Evolutionary conservation across 2,113 vertebrate species (phyloP), one percentile per base, ranked within the genome.

Genomic region (Rhinolophus ferrumequinum): DNA sequence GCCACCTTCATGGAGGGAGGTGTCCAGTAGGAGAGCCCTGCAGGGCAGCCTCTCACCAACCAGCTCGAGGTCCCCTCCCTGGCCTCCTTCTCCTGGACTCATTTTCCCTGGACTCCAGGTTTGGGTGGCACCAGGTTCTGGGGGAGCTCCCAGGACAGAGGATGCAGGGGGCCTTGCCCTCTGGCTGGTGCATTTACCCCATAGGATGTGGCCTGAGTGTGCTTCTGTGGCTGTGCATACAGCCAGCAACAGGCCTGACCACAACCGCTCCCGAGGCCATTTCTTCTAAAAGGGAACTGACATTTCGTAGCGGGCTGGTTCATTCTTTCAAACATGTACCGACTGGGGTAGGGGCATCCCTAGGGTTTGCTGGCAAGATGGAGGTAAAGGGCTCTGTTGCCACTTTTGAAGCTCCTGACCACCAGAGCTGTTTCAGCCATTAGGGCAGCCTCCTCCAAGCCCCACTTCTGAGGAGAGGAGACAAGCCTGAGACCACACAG

Each of bases 201-300:
- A 60, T 14, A 7, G 30, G 90, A 50, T 95, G 90, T 69, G 93
- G 97, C 83, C 97, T 93, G 80, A 7, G 81, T n/a, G 22, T 13
- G 91, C 60, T 18, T 69, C 72, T 19, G 54, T 58, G 1, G 21
- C 35, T 1, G 85, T 26, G 22, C 28, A 41, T 26, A 82, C 3
- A 19, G 28, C 52, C n/a, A 15, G 7, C 52, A 15, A 33, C 77
- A 41, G 85, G 83, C 33, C 86, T 22, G 60, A 97, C 98, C 98
- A 93, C 98, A 98, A 77, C 90, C 33, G 33, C 92, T 64, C 72
- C 35, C 83, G 26, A 6, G 14, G 52, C 96, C 24, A 12, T 7
- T 72, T 38, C 72, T 80, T n/a, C 77, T 87, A 24, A 52, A 67
- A 41, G 30, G 79, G 82, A 89, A 66, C 86, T 14, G 28, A 66